Percentiles rank a stretch among this genome's conserved stretches.
Conservation (phyloP, 2,113 vertebrate species). For the Grammomys surdaster region DNA sequence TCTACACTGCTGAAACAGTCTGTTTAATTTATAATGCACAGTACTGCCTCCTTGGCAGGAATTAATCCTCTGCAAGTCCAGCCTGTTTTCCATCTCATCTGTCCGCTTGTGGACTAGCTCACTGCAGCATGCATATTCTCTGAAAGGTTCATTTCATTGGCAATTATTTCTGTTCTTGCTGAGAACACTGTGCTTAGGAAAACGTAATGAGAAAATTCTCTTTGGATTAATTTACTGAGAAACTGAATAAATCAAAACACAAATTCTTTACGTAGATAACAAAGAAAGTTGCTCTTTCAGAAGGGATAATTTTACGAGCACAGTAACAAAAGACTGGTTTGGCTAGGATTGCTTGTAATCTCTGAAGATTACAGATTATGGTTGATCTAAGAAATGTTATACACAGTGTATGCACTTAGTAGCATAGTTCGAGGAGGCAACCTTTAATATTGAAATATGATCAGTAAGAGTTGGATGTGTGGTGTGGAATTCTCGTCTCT, state of each 20-base stretch:
- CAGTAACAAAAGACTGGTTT: slow-evolving; percentile 53
- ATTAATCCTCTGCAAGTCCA: slow-evolving; percentile 6
- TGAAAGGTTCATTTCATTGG: slow-evolving; percentile 67
- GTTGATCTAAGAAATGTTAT: slow-evolving; percentile 50
- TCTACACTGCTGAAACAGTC: background rate
- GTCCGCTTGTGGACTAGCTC: slow-evolving; percentile 9
- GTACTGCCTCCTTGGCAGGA: background rate
- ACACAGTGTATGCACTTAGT: background rate
- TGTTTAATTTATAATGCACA: background rate
- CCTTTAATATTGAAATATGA: background rate
- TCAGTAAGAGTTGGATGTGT: background rate
- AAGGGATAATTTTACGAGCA: slow-evolving; percentile 49
- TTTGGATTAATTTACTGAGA: slow-evolving; percentile 75
- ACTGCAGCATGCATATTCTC: background rate
- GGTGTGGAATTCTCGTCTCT: background rate
- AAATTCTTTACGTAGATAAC: slow-evolving; percentile 64
- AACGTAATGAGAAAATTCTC: slow-evolving; percentile 74
- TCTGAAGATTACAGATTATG: slow-evolving; percentile 24
- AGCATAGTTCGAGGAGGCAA: background rate
- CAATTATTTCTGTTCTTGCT: slow-evolving; percentile 67
- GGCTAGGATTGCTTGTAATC: slow-evolving; percentile 39
- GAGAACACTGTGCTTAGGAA: slow-evolving; percentile 72
- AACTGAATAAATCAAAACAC: slow-evolving; percentile 69
- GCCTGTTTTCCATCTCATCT: slow-evolving; percentile 54
- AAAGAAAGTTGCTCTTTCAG: slow-evolving; percentile 65